phyloP scores from a whole-genome alignment of 2,113 vertebrate species.

The Bathybates hornii region DNA sequence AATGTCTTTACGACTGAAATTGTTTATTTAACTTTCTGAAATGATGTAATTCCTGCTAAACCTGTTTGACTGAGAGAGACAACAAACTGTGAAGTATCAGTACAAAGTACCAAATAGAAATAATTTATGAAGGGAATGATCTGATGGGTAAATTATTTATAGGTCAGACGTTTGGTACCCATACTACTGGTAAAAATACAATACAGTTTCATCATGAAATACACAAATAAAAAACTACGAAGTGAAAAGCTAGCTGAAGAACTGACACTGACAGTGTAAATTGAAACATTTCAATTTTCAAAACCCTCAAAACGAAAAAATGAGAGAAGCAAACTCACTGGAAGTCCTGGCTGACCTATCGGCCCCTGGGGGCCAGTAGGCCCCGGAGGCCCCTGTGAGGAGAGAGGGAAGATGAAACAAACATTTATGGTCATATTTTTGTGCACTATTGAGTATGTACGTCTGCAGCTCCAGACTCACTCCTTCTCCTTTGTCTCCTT shows the following conservation, averaged over 20 bases:
- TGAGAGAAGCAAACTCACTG: conserved; percentile 41
- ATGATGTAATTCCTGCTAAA: background rate
- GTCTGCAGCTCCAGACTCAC: conserved; percentile 45
- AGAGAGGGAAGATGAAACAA: background rate
- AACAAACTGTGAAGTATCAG: background rate
- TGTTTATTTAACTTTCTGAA: background rate
- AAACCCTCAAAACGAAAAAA: background rate
- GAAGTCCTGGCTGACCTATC: conserved; percentile 82
- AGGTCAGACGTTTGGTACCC: background rate
- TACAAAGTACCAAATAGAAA: background rate
- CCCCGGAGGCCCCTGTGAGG: conserved; percentile 68
- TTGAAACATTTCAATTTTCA: background rate
- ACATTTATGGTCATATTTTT: background rate
- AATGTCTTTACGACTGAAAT: background rate
- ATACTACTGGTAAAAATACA: background rate
- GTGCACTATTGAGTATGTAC: background rate
- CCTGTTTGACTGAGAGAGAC: background rate
- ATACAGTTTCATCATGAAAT: background rate
- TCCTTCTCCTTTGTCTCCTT: conserved; percentile 77
- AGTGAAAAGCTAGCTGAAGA: background rate
- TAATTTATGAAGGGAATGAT: background rate
- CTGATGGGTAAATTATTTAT: background rate
- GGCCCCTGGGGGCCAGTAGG: conserved; percentile 84
- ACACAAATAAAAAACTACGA: background rate
- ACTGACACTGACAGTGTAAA: background rate